phyloP scores from a whole-genome alignment of 2,797 vertebrate genomes.

The Columba guinea region DNA sequence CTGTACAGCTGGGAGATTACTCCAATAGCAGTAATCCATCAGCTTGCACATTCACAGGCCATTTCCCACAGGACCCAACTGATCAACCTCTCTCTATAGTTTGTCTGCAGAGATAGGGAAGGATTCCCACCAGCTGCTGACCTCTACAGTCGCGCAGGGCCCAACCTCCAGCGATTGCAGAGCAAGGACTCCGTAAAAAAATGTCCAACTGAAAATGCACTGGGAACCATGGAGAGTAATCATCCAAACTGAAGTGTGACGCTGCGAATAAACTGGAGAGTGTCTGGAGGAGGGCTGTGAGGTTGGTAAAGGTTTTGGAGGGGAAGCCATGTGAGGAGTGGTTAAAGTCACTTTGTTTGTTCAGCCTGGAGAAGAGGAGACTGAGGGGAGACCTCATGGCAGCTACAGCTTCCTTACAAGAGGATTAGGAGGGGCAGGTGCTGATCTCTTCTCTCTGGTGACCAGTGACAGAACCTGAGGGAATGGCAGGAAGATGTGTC shows the following conservation, averaged over 20 bases:
- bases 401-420: no score
- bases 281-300: no score
- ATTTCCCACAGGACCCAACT: not conserved
- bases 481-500: no score
- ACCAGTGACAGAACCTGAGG: no score
- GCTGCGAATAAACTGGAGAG: not conserved
- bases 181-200: not conserved
- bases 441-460: no score
- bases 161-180: not conserved
- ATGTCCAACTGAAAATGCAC: not conserved
- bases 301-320: no score
- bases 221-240: not conserved
- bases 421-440: no score
- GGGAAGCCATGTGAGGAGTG: no score
- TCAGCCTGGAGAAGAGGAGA: no score
- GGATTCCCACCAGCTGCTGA: not conserved
- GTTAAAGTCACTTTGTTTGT: no score
- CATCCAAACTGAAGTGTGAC: not conserved
- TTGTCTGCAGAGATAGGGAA: not conserved
- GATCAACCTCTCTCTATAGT: not conserved
- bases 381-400: no score
- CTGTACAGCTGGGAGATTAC: not conserved
- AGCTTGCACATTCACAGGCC: not conserved
- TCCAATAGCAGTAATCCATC: not conserved
- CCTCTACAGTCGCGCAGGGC: not conserved